Percentiles rank a stretch among this genome's conserved stretches.
phyloP scores from a whole-genome alignment of 2,113 vertebrate species.

The Speoplatyrhinus poulsoni region DNA sequence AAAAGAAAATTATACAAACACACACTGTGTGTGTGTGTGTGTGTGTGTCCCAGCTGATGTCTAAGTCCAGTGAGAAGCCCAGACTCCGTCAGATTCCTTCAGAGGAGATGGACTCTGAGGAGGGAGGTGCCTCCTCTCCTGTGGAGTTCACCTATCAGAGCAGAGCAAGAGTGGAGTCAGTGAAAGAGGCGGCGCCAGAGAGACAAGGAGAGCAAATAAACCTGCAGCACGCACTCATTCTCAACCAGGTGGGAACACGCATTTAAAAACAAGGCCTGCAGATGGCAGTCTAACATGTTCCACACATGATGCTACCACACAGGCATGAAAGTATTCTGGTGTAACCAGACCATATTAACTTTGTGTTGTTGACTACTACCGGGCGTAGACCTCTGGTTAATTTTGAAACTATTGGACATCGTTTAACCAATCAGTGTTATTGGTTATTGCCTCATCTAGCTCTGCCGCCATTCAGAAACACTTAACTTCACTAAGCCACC shows the following conservation, averaged over 20 bases:
- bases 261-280: conserved; percentile 34
- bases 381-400: too few relatives aligned
- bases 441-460: too few relatives aligned
- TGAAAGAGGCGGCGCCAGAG: conserved; percentile 63
- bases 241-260: conserved; percentile 77
- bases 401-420: too few relatives aligned
- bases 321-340: neutral
- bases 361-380: too few relatives aligned
- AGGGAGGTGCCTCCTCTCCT: conserved; percentile 57
- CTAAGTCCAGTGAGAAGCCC: conserved; percentile 89
- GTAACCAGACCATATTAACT: too few relatives aligned
- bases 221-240: conserved; percentile 75
- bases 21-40: neutral
- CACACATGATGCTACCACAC: neutral
- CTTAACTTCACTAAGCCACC: too few relatives aligned
- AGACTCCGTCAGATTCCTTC: conserved; percentile 90
- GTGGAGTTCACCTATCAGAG: conserved; percentile 60
- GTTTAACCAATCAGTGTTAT: too few relatives aligned
- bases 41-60: conserved; percentile 73
- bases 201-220: conserved; percentile 75
- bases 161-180: conserved; percentile 56
- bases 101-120: conserved; percentile 89
- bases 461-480: too few relatives aligned
- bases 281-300: conserved; percentile 46
- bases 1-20: too few relatives aligned